Conservation (phyloP, 2,888 invertebrate genomes). For the Cybosia mesomella region DNA sequence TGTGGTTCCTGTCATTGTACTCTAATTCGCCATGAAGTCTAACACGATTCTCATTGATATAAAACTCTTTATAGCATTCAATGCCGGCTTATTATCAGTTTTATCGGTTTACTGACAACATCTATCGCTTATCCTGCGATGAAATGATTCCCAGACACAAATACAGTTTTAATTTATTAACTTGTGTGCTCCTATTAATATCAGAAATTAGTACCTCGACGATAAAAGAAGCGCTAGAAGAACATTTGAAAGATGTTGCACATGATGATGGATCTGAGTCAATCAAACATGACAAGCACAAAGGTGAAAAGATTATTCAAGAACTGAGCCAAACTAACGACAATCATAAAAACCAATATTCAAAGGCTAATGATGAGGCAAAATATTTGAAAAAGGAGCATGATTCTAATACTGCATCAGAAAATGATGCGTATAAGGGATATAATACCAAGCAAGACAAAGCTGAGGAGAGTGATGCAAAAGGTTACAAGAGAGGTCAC, state of each 20-base stretch:
- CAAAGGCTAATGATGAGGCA: conserved; percentile 80
- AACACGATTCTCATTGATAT: conserved; percentile 76
- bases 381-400: conserved; percentile 83
- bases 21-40: conserved; percentile 80
- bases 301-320: conserved; percentile 80
- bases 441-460: conserved; percentile 78
- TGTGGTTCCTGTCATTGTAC: conserved; percentile 85
- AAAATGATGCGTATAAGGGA: conserved; percentile 79
- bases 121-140: conserved; percentile 56
- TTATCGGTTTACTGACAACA: conserved; percentile 59
- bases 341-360: conserved; percentile 77
- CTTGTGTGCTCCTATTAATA: conserved; percentile 67
- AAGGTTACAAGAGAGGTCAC: conserved; percentile 82
- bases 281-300: conserved; percentile 77
- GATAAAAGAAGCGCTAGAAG: conserved; percentile 80
- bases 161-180: conserved; percentile 56
- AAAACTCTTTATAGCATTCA: conserved; percentile 74
- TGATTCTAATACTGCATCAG: conserved; percentile 77
- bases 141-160: conserved; percentile 73
- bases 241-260: conserved; percentile 80
- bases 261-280: conserved; percentile 78
- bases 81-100: conserved; percentile 68
- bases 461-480: conserved; percentile 76
- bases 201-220: conserved; percentile 68
- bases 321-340: conserved; percentile 77